Evolutionary conservation across 2,888 invertebrate genomes (phyloP), one percentile per base, ranked within the genome.

Genomic region (Cosmorhoe ocellata): DNA sequence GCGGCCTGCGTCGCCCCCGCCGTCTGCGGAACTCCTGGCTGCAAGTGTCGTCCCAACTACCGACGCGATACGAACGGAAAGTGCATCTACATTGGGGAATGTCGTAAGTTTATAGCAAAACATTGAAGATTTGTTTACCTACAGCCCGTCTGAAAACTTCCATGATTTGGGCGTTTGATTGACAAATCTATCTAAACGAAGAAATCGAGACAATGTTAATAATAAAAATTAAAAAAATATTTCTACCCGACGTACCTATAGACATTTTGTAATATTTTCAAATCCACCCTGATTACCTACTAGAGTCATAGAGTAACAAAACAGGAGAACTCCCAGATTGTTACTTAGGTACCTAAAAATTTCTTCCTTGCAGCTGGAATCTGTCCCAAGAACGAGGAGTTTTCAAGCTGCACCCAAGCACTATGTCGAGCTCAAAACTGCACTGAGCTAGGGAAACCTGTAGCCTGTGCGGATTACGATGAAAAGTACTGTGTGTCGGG

Each of bases 371-470:
- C 33, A 54, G 54, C 54, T n/a, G 46, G 30, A 3, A 39, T 50
- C 10, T 54, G 54, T 2, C 54, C 45, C 1, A 1, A 12, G 1
- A 47, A 56, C 31, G 52, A 56, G 36, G 46, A 44, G 41, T 59
- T 36, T 11, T 61, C 64, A 1, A 43, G 30, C 11, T 58, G 64
- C 30, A 51, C 45, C 7, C 47, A 64, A 42, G 44, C 38, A 1
- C n/a, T 27, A 2, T 58, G 58, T 36, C 48, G 59, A 28, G 18
- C 51, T 13, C 49, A 57, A 27, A 34, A 34, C n/a, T 63, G 51
- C 24, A 4, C 28, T 2, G 27, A 52, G 24, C 7, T 8, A 30
- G 34, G 18, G 9, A 4, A 7, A 24, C 13, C 24, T 27, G 7
- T 7, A 34, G 1, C 26, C 28, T 3, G 24, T 24, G 33, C 7